These are phyloP conservation scores for Mormyrops attenuatus DNA, from an alignment of 2,797 vertebrate species.

Conservation along the genomic window DNA sequence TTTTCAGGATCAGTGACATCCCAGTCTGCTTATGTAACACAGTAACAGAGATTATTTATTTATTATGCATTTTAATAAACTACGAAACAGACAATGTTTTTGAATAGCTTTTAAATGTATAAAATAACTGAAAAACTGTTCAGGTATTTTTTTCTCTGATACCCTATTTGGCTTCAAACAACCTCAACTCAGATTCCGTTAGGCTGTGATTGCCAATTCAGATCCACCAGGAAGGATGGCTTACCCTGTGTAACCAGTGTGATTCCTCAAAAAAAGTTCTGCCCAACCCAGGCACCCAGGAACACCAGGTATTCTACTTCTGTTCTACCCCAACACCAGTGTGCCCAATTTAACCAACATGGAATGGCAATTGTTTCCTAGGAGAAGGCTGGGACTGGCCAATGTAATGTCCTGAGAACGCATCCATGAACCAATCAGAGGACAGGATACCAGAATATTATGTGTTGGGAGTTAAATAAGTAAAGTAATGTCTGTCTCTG, in stretches of 20 bases:
- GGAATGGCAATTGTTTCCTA: background rate
- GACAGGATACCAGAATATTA: conserved; percentile 5
- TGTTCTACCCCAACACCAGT: background rate
- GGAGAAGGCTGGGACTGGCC: background rate
- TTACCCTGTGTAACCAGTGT: background rate
- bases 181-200: background rate
- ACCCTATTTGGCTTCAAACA: background rate
- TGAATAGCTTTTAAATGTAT: background rate
- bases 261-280: background rate
- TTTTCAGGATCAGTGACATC: background rate
- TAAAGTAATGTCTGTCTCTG: background rate
- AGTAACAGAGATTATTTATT: background rate
- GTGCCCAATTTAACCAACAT: background rate
- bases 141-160: background rate
- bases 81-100: background rate
- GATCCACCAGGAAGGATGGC: background rate
- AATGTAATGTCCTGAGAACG: background rate
- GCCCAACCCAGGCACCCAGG: background rate
- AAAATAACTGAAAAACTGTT: background rate
- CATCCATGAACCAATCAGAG: background rate
- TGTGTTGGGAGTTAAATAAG: conserved; percentile 50
- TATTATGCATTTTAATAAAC: background rate
- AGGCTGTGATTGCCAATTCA: background rate
- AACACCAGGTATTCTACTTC: background rate
- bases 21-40: background rate